Evolutionary conservation across 1,140 invertebrate species (phyloP).

Genomic region (Magallana gigas): DNA sequence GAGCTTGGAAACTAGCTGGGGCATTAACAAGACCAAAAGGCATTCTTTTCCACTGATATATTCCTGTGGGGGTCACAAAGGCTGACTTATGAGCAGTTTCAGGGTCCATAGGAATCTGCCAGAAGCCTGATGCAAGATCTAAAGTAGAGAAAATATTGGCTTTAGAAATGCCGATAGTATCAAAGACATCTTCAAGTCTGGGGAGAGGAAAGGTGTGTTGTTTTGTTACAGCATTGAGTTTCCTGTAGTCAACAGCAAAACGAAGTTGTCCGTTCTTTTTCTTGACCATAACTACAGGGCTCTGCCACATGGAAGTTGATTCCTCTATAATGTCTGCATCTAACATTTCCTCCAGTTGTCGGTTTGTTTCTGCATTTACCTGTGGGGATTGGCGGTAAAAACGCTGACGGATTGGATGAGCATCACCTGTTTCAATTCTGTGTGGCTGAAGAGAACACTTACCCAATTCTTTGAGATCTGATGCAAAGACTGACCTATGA

Average conservation of each 20-base stretch:
- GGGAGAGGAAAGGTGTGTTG: conserved; percentile 40
- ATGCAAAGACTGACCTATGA: conserved; percentile 45
- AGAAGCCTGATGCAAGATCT: conserved; percentile 56
- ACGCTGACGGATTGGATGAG: conserved; percentile 24
- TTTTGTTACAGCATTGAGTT: conserved; percentile 57
- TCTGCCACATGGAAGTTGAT: conserved; percentile 50
- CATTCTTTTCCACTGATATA: conserved; percentile 51
- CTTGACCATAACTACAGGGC: conserved; percentile 60
- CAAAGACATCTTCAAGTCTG: conserved; percentile 21
- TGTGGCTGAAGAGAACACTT: conserved; percentile 35
- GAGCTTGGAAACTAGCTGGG: conserved; percentile 16
- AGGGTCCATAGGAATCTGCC: conserved; percentile 45
- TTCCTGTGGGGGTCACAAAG: conserved; percentile 50
- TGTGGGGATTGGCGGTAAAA: conserved; percentile 45
- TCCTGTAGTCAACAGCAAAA: conserved; percentile 56
- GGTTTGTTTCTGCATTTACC: conserved; percentile 34
- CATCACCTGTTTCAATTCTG: conserved; percentile 49
- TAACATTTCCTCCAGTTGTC: conserved; percentile 51
- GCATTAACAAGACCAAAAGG: conserved; percentile 59
- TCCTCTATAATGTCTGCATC: conserved; percentile 48
- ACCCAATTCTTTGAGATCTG: conserved; percentile 49
- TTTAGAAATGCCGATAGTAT: conserved; percentile 23
- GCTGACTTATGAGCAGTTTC: conserved; percentile 29
- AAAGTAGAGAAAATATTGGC: conserved; percentile 54
- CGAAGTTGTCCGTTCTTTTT: conserved; percentile 53